Percentiles rank a stretch among this genome's conserved stretches.
These are phyloP conservation scores for Sipha flava DNA, from an alignment of 1,140 invertebrate species.

Conservation along the genomic window DNA sequence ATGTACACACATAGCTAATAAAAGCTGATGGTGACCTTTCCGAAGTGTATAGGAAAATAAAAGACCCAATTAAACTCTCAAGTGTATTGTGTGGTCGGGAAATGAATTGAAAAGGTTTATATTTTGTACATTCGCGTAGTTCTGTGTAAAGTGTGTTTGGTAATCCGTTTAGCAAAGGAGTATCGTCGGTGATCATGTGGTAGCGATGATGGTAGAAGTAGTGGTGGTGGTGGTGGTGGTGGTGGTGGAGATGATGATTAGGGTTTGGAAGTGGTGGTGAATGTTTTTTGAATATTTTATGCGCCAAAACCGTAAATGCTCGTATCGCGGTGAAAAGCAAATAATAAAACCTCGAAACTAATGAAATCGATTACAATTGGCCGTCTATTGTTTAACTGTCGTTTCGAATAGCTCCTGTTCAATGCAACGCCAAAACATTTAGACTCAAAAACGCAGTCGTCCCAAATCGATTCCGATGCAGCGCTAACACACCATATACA, in stretches of 20 bases:
- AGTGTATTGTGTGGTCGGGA: background rate
- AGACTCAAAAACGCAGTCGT: background rate
- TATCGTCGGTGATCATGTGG: background rate
- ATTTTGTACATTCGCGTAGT: background rate
- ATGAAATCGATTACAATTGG: background rate
- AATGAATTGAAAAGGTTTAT: background rate
- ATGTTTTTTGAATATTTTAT: background rate
- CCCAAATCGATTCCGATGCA: background rate
- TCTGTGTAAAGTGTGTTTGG: background rate
- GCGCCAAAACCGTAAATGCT: background rate
- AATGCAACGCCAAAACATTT: background rate
- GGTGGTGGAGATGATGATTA: too few relatives aligned
- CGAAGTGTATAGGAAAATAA: background rate
- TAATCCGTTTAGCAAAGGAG: background rate
- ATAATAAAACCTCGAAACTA: background rate
- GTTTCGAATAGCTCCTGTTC: background rate
- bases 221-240: too few relatives aligned
- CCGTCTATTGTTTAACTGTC: background rate
- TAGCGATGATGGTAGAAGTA: too few relatives aligned
- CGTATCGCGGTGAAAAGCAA: background rate
- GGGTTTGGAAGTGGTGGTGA: too few relatives aligned
- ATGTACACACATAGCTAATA: too few relatives aligned
- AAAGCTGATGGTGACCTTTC: background rate
- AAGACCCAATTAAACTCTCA: background rate
- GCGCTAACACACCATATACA: background rate